Evolutionary conservation across 2,888 invertebrate genomes (phyloP).

Genomic region (Anoplius nigerrimus): DNA sequence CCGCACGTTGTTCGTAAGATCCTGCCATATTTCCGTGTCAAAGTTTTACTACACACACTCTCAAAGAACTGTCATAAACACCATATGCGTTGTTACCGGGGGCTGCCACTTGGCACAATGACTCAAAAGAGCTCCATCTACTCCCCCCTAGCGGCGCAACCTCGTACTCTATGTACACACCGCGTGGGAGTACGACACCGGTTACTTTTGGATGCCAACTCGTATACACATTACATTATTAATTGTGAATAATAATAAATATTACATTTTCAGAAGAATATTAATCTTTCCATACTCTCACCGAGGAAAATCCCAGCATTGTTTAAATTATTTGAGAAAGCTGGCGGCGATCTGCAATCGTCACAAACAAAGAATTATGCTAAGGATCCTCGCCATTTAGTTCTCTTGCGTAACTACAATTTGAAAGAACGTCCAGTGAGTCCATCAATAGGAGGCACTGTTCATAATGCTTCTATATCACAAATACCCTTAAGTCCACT

Average conservation of each 20-base stretch:
- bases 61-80: no score
- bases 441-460: conserved; percentile 78
- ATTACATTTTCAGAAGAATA: conserved; percentile 81
- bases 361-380: conserved; percentile 93
- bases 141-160: no score
- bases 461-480: conserved; percentile 71
- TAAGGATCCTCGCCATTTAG: conserved; percentile 89
- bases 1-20: no score
- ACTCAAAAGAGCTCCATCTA: no score
- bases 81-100: no score
- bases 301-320: conserved; percentile 92
- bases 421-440: conserved; percentile 84
- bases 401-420: conserved; percentile 76
- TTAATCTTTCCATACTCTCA: conserved; percentile 91
- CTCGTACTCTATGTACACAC: no score
- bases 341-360: conserved; percentile 88
- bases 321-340: conserved; percentile 91
- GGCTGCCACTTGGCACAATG: no score
- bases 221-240: not conserved
- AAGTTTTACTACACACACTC: no score
- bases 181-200: no score
- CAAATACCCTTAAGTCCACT: conserved; percentile 77
- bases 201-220: no score
- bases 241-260: no score
- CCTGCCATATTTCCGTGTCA: no score